These are phyloP conservation scores for Anabacerthia variegaticeps DNA, from an alignment of 2,797 vertebrate species.

Conservation along the genomic window DNA sequence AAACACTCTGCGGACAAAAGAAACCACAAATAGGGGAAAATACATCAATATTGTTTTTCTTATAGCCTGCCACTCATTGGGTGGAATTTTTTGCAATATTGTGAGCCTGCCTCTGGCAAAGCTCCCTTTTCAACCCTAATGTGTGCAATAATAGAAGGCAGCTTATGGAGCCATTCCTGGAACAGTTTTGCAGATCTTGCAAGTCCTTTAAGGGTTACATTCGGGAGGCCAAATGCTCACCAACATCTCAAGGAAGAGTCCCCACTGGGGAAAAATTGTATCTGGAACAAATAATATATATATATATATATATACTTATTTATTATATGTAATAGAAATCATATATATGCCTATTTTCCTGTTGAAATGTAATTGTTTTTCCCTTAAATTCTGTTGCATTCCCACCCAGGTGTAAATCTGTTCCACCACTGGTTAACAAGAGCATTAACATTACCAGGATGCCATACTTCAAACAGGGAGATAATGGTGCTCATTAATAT, in stretches of 20 bases:
- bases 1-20: slow-evolving; percentile 48
- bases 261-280: rapidly evolving
- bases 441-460: neutral
- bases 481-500: neutral
- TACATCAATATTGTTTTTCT: slow-evolving; percentile 34
- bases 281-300: neutral
- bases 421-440: neutral
- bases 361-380: neutral
- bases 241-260: rapidly evolving
- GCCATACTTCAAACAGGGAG: neutral
- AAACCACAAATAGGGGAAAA: slow-evolving; percentile 37
- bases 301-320: neutral
- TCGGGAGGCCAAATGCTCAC: neutral
- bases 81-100: neutral
- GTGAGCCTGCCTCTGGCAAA: slow-evolving; percentile 46
- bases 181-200: neutral
- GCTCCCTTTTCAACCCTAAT: neutral
- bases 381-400: neutral
- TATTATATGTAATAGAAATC: neutral
- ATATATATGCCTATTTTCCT: rapidly evolving
- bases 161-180: neutral
- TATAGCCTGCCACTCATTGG: neutral
- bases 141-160: neutral
- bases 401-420: neutral
- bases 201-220: neutral